These are phyloP conservation scores for Zophobas atratus DNA, from an alignment of 1,140 invertebrate species.

Conservation along the genomic window DNA sequence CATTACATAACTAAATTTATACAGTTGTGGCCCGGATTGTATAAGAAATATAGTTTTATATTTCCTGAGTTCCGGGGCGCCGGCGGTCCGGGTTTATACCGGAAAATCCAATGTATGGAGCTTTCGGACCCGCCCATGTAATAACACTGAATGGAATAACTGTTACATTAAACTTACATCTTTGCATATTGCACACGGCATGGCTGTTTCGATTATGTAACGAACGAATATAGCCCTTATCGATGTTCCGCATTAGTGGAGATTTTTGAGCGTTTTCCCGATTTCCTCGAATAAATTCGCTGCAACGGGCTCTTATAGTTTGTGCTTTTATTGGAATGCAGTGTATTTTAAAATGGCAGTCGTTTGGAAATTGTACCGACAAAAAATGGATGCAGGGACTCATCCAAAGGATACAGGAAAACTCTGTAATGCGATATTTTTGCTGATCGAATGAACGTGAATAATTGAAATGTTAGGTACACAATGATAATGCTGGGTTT, in stretches of 20 bases:
- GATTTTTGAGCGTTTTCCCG: no score
- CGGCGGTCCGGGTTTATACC: slow-evolving; percentile 34
- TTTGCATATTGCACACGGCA: slow-evolving; percentile 46
- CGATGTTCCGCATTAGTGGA: neutral
- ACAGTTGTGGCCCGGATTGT: slow-evolving; percentile 51
- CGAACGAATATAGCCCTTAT: slow-evolving; percentile 23
- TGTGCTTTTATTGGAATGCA: no score
- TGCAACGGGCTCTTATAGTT: no score
- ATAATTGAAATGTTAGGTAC: no score
- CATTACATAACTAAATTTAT: slow-evolving; percentile 58
- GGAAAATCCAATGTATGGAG: slow-evolving; percentile 38
- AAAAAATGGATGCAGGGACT: no score
- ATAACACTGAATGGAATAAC: slow-evolving; percentile 42
- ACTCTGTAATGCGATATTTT: no score
- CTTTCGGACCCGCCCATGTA: slow-evolving; percentile 35
- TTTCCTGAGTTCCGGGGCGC: slow-evolving; percentile 43
- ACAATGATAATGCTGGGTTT: no score
- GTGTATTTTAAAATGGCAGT: no score
- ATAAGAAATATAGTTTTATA: slow-evolving; percentile 59
- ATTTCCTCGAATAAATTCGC: no score
- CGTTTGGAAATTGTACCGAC: no score
- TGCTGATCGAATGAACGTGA: no score
- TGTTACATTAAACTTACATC: slow-evolving; percentile 52
- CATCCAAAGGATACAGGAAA: no score
- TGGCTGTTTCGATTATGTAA: slow-evolving; percentile 29